Base-by-base conservation (phyloP, 1,140 invertebrate genomes). In the Drosophila melanica region DNA sequence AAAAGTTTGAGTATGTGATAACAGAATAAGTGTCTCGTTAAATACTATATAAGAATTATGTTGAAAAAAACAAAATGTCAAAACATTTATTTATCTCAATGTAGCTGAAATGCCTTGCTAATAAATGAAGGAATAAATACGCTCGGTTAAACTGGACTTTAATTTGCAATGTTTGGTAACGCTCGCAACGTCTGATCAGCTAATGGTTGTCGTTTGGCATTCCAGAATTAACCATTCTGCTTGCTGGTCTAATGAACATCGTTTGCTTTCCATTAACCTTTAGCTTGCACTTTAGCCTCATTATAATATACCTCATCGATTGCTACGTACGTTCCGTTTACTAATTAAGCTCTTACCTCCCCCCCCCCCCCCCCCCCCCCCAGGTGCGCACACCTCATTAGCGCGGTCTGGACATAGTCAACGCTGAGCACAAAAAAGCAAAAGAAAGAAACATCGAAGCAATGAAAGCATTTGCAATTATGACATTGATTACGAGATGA, bases 381-480 rank as follows among this genome's bases (percentile, higher is more conserved):
- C 18, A 68, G 68, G 75, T 73, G 51, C 47, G 45, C 63, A 23
- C 23, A 55, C 45, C 82, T 86, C 82, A 86, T 86, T 86, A 86
- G 79, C 63, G 82, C 42, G 50, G 67, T 51, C 60, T 65, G 48
- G 63, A 72, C 48, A 75, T 75, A 87, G 87, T 87, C 78, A 86
- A 67, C 59, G 74, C 51, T n/a, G 37, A 53, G 44, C 33, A 57
- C 30, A 53, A 35, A 20, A 51, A 39, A 42, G 58, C 18, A 63
- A 70, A 37, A 62, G 62, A 45, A 75, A 50, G 62, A 45, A 75
- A 50, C 39, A 27, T 35, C 37, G 33, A 20, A 45, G 78, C 69
- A 82, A 87, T 82, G 57, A 81, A 79, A 76, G 72, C 50, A 73
- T 75, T 87, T 86, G 54, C 79, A 79, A 79, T 86, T 82, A 82